These are phyloP conservation scores for Ophioninae sp. DNA, from an alignment of 2,888 invertebrate genomes.

Conservation along the genomic window DNA sequence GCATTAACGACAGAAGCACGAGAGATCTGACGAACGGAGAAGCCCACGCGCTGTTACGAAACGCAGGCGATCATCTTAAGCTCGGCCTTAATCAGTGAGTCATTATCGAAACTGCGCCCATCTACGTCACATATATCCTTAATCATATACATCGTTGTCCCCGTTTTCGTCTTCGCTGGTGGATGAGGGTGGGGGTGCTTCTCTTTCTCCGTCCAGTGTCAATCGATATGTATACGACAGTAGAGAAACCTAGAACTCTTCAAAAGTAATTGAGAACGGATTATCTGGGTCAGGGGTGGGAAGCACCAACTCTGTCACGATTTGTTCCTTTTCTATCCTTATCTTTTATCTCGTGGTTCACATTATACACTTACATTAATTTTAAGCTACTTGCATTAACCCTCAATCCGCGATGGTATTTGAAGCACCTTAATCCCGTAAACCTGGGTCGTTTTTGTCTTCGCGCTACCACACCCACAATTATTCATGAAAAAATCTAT, in stretches of 20 bases:
- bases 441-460: no score
- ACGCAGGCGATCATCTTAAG: conserved; percentile 86
- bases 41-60: conserved; percentile 88
- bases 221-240: conserved; percentile 55
- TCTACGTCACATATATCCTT: conserved; percentile 30
- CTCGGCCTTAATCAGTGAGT: conserved; percentile 89
- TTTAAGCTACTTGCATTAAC: no score
- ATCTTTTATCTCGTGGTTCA: background rate
- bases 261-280: conserved; percentile 37
- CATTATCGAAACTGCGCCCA: conserved; percentile 65
- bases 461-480: no score
- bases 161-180: background rate
- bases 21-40: conserved; percentile 87
- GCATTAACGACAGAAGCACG: conserved; percentile 88
- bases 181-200: background rate
- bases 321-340: background rate
- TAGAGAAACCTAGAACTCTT: conserved; percentile 26
- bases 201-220: conserved; percentile 1
- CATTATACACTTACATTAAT: background rate
- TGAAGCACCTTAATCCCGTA: background rate
- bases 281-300: conserved; percentile 52
- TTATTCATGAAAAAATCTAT: no score
- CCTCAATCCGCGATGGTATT: background rate
- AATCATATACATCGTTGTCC: conserved; percentile 45
- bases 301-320: conserved; percentile 18